These are phyloP conservation scores for Gila robusta DNA, from an alignment of 2,797 vertebrate genomes.

Conservation along the genomic window DNA sequence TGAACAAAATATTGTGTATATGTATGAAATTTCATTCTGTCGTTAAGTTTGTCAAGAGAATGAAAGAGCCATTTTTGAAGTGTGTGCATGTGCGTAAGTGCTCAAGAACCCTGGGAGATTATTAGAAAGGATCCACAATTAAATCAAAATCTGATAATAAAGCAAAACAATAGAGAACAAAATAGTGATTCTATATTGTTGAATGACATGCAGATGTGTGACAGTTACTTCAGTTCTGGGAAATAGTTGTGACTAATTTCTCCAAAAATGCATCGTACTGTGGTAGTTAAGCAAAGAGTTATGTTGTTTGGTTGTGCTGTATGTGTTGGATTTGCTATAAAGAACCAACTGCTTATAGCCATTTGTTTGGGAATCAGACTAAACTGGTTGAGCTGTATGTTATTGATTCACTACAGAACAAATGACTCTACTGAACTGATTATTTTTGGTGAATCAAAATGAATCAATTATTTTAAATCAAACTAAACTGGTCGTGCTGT, in stretches of 20 bases:
- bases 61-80: background rate
- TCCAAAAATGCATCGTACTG: background rate
- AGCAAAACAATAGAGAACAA: background rate
- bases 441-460: slow-evolving; percentile 10
- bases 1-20: too few species aligned
- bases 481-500: background rate
- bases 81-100: background rate
- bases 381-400: background rate
- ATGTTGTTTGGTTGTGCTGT: background rate
- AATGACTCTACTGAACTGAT: slow-evolving; percentile 1
- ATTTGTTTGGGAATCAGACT: background rate
- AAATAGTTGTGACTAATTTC: background rate
- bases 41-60: background rate
- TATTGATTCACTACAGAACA: background rate
- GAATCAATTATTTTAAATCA: background rate
- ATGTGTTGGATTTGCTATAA: background rate
- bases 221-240: background rate
- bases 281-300: background rate
- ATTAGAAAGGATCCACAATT: background rate
- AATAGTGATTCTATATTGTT: background rate
- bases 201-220: background rate
- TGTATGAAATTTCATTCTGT: background rate
- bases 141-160: background rate
- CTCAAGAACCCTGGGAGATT: background rate
- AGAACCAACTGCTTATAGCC: background rate